phyloP scores from a whole-genome alignment of 2,888 invertebrate species.

The Mamestra brassicae region DNA sequence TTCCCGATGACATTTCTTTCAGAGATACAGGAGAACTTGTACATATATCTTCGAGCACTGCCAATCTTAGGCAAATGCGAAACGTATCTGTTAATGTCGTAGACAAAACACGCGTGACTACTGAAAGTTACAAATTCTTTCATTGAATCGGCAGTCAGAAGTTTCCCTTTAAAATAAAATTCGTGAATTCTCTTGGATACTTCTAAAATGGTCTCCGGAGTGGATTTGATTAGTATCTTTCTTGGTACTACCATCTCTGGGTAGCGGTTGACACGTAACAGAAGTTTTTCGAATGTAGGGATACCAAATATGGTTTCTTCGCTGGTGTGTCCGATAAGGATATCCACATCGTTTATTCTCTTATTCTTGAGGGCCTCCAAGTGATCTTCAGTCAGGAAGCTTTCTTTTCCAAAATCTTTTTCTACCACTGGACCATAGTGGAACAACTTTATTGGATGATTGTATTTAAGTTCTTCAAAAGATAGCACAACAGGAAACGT shows the following conservation, averaged over 20 bases:
- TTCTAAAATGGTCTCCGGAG: no score
- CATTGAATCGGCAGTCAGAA: constrained; percentile 57
- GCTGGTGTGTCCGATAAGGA: constrained; percentile 92
- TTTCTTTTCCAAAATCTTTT: constrained; percentile 74
- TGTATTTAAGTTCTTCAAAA: constrained; percentile 66
- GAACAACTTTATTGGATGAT: constrained; percentile 70
- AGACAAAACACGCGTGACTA: no score
- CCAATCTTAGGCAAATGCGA: constrained; percentile 45
- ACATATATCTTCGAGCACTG: constrained; percentile 46
- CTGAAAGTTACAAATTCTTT: no score
- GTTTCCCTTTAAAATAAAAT: constrained; percentile 72
- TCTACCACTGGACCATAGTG: constrained; percentile 78
- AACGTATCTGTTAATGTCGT: constrained; percentile 23
- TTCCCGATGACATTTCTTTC: constrained; percentile 73
- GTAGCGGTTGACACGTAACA: constrained; percentile 44
- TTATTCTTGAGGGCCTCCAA: constrained; percentile 79
- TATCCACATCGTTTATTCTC: constrained; percentile 88
- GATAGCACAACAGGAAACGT: constrained; percentile 66
- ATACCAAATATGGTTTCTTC: constrained; percentile 88
- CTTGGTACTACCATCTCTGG: constrained; percentile 47
- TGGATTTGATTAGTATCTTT: no score
- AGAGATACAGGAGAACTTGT: constrained; percentile 71
- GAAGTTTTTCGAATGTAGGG: constrained; percentile 32
- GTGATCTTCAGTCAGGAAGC: constrained; percentile 73
- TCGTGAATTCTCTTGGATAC: constrained; percentile 37